Evolutionary conservation across 2,888 invertebrate species (phyloP).

Genomic region (Hemicrepidius hirtus): DNA sequence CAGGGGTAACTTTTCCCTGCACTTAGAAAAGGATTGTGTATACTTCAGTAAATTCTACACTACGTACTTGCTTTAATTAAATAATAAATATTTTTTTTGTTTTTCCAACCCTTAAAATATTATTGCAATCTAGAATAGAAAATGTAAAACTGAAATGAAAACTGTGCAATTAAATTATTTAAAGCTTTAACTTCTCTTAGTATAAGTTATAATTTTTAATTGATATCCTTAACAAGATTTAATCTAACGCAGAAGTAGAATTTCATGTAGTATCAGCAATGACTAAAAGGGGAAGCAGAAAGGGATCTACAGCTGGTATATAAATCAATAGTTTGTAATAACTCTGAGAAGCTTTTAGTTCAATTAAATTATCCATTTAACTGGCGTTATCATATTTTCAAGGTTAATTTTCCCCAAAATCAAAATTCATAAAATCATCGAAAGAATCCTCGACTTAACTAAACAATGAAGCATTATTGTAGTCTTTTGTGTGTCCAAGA

Average conservation of each 20-base stretch:
- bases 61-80: too few relatives aligned
- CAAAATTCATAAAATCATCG: constrained; percentile 14
- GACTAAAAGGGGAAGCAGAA: constrained; percentile 32
- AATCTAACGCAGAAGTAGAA: not conserved
- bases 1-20: constrained; percentile 32
- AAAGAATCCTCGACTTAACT: constrained; percentile 20
- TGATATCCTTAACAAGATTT: not conserved
- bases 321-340: constrained; percentile 46
- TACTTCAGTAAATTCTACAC: not conserved
- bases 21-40: not conserved
- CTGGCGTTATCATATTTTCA: constrained; percentile 24
- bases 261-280: constrained; percentile 7
- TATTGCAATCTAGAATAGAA: too few relatives aligned
- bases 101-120: too few relatives aligned
- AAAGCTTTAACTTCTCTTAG: too few relatives aligned
- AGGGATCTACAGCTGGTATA: constrained; percentile 26
- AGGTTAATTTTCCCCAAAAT: constrained; percentile 33
- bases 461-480: constrained; percentile 24
- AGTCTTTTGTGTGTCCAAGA: not conserved
- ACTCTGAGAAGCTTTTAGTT: constrained; percentile 48
- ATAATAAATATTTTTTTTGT: too few relatives aligned
- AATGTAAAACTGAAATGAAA: too few relatives aligned
- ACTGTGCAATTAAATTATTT: too few relatives aligned
- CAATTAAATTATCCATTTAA: constrained; percentile 44
- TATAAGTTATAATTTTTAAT: not conserved